Base-by-base conservation (phyloP, 2,888 invertebrate genomes). In the Homarus gammarus region DNA sequence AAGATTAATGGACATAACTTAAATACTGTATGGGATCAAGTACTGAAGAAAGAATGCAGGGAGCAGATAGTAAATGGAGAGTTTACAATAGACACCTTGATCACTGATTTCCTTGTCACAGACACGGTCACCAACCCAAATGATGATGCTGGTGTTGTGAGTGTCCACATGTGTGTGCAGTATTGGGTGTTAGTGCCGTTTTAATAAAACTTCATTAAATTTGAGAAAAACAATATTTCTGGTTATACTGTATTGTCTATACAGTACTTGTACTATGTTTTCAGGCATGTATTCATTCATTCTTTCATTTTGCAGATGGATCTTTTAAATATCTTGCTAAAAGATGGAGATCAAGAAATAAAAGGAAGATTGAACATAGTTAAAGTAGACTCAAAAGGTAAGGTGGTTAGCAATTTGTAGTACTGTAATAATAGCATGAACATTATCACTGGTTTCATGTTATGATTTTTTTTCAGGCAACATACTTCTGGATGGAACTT, bases 321-420 rank as follows among this genome's bases (percentile, higher is more conserved):
- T 27, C 40, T 79, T n/a, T 36, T 64, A 5, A 36, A 64, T 15
- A 64, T 79, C n/a, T 64, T 79, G 38, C 38, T 79, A 38, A 36
- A 51, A 40, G 79, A 79, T 12, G 79, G 79, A 1, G 56, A 79
- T 27, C 79, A 79, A 64, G 79, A 64, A 38, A 79, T 79, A 36
- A 38, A 10, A 38, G 79, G 79, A 15, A 15, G 12, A 18, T 38
- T 79, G 1, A 61, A 79, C n/a, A 38, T 79, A 27, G 27, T 27
- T 27, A 79, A 40, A 64, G 56, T 79, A 36, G 79, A 79, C 38
- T 36, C 79, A 6, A 61, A 79, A 38, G n/a, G 79, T 64, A 27
- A 64, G 79, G 15, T 36, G n/a, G n/a, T 22, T 22, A 31, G 38
- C 12, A 6, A n/a, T 64, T 0, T 22, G 64, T 27, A 3, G n/a